phyloP scores from a whole-genome alignment of 1,140 invertebrate genomes.

The Philaenus spumarius region DNA sequence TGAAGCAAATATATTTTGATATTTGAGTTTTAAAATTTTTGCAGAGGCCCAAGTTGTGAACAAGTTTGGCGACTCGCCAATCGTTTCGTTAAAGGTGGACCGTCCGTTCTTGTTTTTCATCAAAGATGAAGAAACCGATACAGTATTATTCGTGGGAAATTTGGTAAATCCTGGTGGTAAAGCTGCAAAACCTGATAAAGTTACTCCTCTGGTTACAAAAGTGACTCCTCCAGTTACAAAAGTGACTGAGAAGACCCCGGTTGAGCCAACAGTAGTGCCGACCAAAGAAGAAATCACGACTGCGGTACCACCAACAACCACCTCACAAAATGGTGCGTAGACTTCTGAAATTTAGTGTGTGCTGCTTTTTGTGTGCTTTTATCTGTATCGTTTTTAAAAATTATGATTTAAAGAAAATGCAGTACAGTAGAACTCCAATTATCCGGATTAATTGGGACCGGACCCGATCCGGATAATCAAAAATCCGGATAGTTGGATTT shows the following conservation, averaged over 20 bases:
- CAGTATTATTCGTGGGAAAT: conserved; percentile 64
- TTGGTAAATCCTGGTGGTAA: conserved; percentile 41
- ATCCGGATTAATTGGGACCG: too few relatives aligned
- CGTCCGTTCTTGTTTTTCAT: conserved; percentile 76
- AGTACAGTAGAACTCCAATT: too few relatives aligned
- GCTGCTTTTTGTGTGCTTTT: neutral
- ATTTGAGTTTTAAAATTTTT: conserved; percentile 23
- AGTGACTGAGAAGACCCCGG: too few relatives aligned
- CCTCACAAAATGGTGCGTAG: neutral
- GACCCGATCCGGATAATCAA: too few relatives aligned
- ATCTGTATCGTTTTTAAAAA: too few relatives aligned
- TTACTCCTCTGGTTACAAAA: neutral
- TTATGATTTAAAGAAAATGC: too few relatives aligned
- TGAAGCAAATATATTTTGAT: neutral
- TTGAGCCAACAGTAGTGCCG: neutral
- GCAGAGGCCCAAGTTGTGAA: conserved; percentile 60
- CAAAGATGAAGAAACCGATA: conserved; percentile 60
- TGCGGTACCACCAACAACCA: neutral
- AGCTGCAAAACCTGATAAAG: too few relatives aligned
- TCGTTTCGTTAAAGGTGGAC: conserved; percentile 53
- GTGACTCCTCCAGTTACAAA: neutral
- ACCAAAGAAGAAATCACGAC: neutral
- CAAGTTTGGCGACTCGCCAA: conserved; percentile 54
- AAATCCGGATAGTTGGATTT: too few relatives aligned
- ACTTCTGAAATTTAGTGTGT: neutral